Conservation (phyloP, 2,113 vertebrate genomes). For the Ginglymostoma cirratum region DNA sequence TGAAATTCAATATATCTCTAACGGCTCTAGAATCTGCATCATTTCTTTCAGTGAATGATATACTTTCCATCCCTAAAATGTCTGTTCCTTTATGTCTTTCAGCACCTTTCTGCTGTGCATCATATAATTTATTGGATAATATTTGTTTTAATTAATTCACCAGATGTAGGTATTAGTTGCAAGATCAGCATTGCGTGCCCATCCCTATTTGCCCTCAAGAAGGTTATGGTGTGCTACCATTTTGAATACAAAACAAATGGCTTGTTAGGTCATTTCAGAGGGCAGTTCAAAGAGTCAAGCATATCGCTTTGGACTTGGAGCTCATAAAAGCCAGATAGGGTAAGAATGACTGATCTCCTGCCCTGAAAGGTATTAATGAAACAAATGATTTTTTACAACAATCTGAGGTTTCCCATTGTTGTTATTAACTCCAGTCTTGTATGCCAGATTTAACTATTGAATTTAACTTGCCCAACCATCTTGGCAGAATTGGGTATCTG, state of each 20-base stretch:
- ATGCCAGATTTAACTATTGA: not conserved
- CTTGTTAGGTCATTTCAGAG: not conserved
- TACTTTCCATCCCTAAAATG: not conserved
- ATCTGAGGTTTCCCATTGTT: not conserved
- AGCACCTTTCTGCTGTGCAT: not conserved
- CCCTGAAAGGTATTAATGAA: not conserved
- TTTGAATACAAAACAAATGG: not conserved
- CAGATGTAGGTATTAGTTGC: not conserved
- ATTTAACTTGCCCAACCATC: not conserved
- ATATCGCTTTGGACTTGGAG: not conserved
- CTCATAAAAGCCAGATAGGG: not conserved
- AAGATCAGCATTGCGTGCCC: not conserved
- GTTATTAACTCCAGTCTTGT: not conserved
- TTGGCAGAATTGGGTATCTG: not conserved
- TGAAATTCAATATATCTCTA: not conserved
- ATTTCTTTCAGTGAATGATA: not conserved
- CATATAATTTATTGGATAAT: not conserved
- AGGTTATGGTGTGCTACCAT: not conserved
- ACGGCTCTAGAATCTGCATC: not conserved
- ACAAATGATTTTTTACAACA: not conserved
- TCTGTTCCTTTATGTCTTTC: not conserved
- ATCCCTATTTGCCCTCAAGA: not conserved
- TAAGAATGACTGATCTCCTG: not conserved
- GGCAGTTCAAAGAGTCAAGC: not conserved
- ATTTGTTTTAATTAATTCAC: not conserved